phyloP scores from a whole-genome alignment of 2,888 invertebrate genomes.

The Drosophila pseudotalamancana region DNA sequence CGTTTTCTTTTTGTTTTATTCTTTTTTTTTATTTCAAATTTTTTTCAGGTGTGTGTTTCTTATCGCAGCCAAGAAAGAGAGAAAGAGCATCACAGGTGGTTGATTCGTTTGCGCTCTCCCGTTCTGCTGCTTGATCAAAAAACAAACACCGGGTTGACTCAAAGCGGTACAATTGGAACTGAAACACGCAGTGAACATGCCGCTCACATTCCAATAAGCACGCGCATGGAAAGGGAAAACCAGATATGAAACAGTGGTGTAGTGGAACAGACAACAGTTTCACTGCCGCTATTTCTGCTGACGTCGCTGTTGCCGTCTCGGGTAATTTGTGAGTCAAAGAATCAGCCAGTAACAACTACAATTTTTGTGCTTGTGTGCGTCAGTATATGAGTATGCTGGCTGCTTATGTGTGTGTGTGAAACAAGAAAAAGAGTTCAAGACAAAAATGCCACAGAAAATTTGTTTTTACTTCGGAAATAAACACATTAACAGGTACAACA shows the following conservation, averaged over 20 bases:
- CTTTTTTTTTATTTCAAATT: constrained; percentile 26
- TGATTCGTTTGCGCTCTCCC: constrained; percentile 21
- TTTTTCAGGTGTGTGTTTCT: constrained; percentile 39
- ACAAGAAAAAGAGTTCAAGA: constrained; percentile 49
- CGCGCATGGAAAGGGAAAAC: constrained; percentile 73
- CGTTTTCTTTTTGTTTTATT: too few relatives aligned
- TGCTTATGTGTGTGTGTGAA: constrained; percentile 5
- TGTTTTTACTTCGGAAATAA: constrained; percentile 1
- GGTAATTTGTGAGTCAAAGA: constrained; percentile 79
- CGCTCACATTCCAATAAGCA: constrained; percentile 42
- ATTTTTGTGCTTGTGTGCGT: constrained; percentile 20
- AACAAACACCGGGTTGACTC: constrained; percentile 73
- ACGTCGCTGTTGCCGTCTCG: constrained; percentile 56
- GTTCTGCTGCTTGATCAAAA: constrained; percentile 47
- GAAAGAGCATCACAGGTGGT: constrained; percentile 38
- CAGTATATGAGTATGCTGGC: constrained; percentile 1
- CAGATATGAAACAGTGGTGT: constrained; percentile 67
- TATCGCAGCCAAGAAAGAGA: constrained; percentile 28
- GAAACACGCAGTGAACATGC: constrained; percentile 34
- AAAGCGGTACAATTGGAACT: constrained; percentile 47
- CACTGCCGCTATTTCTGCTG: constrained; percentile 47
- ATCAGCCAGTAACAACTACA: constrained; percentile 59
- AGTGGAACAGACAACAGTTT: constrained; percentile 76
- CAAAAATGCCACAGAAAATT: constrained; percentile 32
- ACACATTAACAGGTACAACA: not conserved